phyloP scores from a whole-genome alignment of 2,113 vertebrate species.

The Clupea harengus region DNA sequence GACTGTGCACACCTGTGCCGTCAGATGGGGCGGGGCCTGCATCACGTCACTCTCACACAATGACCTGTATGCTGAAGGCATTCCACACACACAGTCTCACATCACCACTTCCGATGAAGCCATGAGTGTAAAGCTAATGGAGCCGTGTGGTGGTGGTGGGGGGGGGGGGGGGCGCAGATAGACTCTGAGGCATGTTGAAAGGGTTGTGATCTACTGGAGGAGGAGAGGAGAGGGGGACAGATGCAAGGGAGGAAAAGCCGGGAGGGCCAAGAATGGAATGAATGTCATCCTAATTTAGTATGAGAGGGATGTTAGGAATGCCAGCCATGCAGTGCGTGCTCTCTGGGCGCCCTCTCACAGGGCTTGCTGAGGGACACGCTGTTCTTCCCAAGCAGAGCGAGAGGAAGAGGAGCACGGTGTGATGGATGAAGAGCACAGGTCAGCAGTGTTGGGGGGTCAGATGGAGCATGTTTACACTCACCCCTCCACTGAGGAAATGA shows the following conservation, averaged over 20 bases:
- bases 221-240: not conserved
- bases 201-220: too few relatives aligned
- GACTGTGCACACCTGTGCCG: not conserved
- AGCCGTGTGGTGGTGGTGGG: too few relatives aligned
- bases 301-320: conserved; percentile 53
- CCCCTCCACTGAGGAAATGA: too few relatives aligned
- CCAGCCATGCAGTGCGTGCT: conserved; percentile 38
- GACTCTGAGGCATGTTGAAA: too few relatives aligned
- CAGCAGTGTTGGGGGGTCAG: not conserved
- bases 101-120: too few relatives aligned
- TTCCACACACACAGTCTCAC: not conserved
- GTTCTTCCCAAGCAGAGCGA: not conserved
- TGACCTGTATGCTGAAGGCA: not conserved
- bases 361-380: conserved; percentile 49
- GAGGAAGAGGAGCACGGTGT: not conserved
- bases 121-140: too few relatives aligned
- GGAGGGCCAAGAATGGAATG: not conserved
- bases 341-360: not conserved
- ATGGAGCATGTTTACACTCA: too few relatives aligned
- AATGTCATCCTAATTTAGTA: conserved; percentile 22
- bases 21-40: not conserved
- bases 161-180: too few relatives aligned
- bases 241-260: not conserved
- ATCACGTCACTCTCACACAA: not conserved
- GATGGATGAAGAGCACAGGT: not conserved